A percentile compares a stretch with the other conserved stretches of the same genome.
phyloP scores from a whole-genome alignment of 2,888 invertebrate species.

The Eupithecia inturbata region DNA sequence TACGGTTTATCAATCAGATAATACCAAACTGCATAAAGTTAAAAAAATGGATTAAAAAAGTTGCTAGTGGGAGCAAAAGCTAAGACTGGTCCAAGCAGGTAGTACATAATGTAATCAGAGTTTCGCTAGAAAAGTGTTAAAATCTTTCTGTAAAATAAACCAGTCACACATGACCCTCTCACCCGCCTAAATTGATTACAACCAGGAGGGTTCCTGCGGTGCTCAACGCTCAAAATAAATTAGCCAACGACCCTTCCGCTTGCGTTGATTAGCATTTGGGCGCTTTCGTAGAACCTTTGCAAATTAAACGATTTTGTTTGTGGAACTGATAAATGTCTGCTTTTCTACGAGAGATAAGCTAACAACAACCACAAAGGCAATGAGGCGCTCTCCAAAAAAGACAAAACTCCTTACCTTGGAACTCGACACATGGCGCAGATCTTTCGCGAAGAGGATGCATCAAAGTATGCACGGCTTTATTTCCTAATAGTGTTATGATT shows the following conservation, averaged over 20 bases:
- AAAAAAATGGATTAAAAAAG: not conserved
- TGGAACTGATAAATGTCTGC: not conserved
- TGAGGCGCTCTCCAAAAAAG: not conserved
- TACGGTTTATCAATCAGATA: too few relatives aligned
- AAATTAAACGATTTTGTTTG: constrained; percentile 18
- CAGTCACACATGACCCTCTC: constrained; percentile 53
- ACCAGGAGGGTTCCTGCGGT: constrained; percentile 41
- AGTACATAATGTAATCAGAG: not conserved
- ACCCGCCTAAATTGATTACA: constrained; percentile 38
- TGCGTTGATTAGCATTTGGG: constrained; percentile 67
- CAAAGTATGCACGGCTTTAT: too few relatives aligned
- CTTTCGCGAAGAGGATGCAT: too few relatives aligned
- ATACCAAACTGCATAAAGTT: not conserved
- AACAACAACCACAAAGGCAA: not conserved
- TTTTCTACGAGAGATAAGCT: not conserved
- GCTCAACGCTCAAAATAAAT: constrained; percentile 47
- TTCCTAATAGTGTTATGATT: too few relatives aligned
- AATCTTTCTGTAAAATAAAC: constrained; percentile 35
- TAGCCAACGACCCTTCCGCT: constrained; percentile 66
- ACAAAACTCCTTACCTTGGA: not conserved
- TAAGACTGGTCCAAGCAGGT: not conserved
- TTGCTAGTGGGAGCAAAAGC: not conserved
- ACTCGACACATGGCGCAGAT: too few relatives aligned
- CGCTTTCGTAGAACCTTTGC: constrained; percentile 43
- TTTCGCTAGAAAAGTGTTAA: constrained; percentile 8